phyloP scores from a whole-genome alignment of 2,888 invertebrate genomes.

The Dione juno region DNA sequence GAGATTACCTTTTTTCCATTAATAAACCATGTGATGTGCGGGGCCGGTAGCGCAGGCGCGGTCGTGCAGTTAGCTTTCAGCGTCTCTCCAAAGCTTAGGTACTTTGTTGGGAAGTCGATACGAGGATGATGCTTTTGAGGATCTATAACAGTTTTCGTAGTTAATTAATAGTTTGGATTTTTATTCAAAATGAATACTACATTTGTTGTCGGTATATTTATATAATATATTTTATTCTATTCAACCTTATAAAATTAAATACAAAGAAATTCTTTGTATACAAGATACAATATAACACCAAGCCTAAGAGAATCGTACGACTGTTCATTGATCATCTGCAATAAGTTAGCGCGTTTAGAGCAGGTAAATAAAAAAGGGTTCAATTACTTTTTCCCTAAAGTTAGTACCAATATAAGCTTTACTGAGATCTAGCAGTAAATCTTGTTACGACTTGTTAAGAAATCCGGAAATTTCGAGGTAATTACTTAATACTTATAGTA shows the following conservation, averaged over 20 bases:
- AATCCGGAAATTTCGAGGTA: constrained; percentile 27
- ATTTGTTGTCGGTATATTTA: background rate
- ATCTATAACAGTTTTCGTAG: constrained; percentile 55
- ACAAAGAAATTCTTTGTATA: background rate
- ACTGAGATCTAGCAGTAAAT: constrained; percentile 41
- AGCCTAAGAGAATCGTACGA: background rate
- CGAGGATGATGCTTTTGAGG: constrained; percentile 79
- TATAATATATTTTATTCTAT: background rate
- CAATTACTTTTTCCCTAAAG: constrained; percentile 36
- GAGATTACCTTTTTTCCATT: constrained; percentile 87
- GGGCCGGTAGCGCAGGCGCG: constrained; percentile 87
- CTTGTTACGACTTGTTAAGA: constrained; percentile 42
- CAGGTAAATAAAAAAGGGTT: constrained; percentile 39
- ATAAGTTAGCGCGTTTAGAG: constrained; percentile 11
- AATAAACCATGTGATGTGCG: constrained; percentile 90
- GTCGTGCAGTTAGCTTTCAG: constrained; percentile 84
- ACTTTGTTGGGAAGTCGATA: constrained; percentile 75
- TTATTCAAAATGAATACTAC: background rate
- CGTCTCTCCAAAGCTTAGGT: constrained; percentile 74
- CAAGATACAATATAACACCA: background rate
- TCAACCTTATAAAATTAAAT: background rate
- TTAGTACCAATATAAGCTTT: constrained; percentile 43
- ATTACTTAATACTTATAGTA: constrained; percentile 13
- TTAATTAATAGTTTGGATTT: background rate
- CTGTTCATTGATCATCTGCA: background rate